These are phyloP conservation scores for Sicus ferrugineus DNA, from an alignment of 2,888 invertebrate species.

Conservation along the genomic window DNA sequence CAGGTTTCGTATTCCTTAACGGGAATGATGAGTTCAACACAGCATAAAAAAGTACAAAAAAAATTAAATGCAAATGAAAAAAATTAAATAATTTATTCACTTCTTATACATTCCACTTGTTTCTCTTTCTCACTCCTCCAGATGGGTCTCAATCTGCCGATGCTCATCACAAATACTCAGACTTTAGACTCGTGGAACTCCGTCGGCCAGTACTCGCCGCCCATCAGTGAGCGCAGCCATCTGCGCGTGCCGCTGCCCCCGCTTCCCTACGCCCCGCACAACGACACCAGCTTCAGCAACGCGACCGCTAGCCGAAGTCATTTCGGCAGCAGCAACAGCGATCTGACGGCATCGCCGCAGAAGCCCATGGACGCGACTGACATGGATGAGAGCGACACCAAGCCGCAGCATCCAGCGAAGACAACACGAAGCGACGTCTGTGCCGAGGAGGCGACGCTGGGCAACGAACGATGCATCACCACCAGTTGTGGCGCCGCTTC, in stretches of 20 bases:
- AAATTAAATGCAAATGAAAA: too few species aligned
- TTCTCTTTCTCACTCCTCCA: constrained; percentile 35
- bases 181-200: constrained; percentile 58
- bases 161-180: constrained; percentile 59
- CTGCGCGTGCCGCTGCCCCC: constrained; percentile 55
- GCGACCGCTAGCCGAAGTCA: constrained; percentile 34
- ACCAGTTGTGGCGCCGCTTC: too few species aligned
- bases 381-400: constrained; percentile 49
- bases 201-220: constrained; percentile 57
- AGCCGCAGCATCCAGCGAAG: constrained; percentile 24
- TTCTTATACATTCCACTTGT: neutral
- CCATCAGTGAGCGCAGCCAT: constrained; percentile 48
- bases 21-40: too few species aligned
- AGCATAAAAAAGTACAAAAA: too few species aligned
- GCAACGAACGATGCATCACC: constrained; percentile 33
- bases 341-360: constrained; percentile 55
- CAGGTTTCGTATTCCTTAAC: too few species aligned
- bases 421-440: constrained; percentile 27
- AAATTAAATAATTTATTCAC: too few species aligned
- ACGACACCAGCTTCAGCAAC: constrained; percentile 36
- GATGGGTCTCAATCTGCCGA: constrained; percentile 60
- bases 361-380: constrained; percentile 58
- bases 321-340: constrained; percentile 55
- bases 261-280: constrained; percentile 41
- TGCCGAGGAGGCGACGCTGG: constrained; percentile 40